phyloP scores from a whole-genome alignment of 2,113 vertebrate species.

The Columba livia region DNA sequence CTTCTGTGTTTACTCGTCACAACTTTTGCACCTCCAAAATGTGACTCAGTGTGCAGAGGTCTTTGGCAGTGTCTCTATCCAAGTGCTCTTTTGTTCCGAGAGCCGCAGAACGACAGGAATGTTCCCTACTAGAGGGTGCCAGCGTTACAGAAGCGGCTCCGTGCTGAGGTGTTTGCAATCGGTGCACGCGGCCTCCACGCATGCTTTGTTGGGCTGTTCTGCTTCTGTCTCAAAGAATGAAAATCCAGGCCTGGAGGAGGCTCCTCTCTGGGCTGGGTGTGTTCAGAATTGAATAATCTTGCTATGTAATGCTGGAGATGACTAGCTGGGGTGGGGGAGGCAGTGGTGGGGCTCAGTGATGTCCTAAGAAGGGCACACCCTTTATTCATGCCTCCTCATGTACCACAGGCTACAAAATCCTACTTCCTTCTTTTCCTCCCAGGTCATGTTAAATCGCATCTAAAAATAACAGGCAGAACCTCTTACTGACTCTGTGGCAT shows the following conservation, averaged over 20 bases:
- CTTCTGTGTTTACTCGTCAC: not conserved
- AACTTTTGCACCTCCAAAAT: not conserved
- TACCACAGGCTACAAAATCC: constrained; percentile 71
- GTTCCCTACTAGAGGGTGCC: constrained; percentile 23
- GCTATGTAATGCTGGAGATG: constrained; percentile 62
- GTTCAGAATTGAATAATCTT: constrained; percentile 56
- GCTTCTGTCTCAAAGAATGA: constrained; percentile 33
- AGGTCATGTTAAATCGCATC: constrained; percentile 39
- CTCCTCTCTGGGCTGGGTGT: constrained; percentile 56
- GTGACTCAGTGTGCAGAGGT: constrained; percentile 45
- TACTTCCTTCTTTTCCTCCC: constrained; percentile 50
- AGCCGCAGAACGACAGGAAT: constrained; percentile 49
- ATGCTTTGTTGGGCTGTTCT: not conserved
- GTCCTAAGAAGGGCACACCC: constrained; percentile 50
- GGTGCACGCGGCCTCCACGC: not conserved
- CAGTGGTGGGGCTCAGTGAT: constrained; percentile 36
- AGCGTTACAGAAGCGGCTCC: not conserved
- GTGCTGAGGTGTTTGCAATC: not conserved
- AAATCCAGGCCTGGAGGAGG: constrained; percentile 60
- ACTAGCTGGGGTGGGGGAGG: constrained; percentile 60
- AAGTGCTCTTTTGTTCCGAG: constrained; percentile 32
- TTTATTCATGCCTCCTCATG: constrained; percentile 49
- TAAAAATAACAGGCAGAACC: constrained; percentile 56
- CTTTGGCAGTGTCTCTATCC: constrained; percentile 2
- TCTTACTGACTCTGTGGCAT: constrained; percentile 1